Conservation (phyloP, 2,888 invertebrate genomes). For the Nomada flava region DNA sequence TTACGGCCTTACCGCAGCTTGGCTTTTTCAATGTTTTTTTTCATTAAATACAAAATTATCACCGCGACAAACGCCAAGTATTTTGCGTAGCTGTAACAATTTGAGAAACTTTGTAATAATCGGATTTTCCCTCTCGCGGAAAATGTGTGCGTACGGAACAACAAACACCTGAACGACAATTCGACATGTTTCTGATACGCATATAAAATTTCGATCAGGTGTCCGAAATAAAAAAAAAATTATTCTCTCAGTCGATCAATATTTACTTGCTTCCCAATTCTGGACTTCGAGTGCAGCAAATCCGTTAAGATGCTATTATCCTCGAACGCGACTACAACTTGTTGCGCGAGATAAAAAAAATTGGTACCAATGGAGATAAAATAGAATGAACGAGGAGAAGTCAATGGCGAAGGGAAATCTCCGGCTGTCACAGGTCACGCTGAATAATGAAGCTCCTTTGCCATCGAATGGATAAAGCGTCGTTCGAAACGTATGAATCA, state of each 20-base stretch:
- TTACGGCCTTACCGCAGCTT: too few species aligned
- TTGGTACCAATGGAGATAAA: neutral
- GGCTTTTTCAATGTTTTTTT: too few species aligned
- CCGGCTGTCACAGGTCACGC: neutral
- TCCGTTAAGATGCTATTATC: neutral
- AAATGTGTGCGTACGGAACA: neutral
- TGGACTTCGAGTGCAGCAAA: neutral
- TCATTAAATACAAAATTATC: too few species aligned
- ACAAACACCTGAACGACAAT: neutral
- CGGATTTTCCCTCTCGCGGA: neutral
- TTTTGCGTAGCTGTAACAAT: too few species aligned
- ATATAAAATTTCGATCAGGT: neutral
- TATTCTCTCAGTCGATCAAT: neutral
- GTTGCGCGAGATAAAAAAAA: constrained; percentile 12
- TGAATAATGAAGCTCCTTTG: constrained; percentile 20
- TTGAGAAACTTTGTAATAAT: neutral
- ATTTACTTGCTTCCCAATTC: neutral
- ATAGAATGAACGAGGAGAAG: neutral
- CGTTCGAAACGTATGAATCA: constrained; percentile 1
- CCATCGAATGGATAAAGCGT: neutral
- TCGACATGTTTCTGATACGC: neutral
- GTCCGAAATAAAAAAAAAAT: too few species aligned
- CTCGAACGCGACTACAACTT: neutral
- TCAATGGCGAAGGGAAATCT: neutral
- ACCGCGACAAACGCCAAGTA: too few species aligned